Evolutionary conservation across 2,797 vertebrate genomes (phyloP).

Genomic region (Pelochelys cantorii): DNA sequence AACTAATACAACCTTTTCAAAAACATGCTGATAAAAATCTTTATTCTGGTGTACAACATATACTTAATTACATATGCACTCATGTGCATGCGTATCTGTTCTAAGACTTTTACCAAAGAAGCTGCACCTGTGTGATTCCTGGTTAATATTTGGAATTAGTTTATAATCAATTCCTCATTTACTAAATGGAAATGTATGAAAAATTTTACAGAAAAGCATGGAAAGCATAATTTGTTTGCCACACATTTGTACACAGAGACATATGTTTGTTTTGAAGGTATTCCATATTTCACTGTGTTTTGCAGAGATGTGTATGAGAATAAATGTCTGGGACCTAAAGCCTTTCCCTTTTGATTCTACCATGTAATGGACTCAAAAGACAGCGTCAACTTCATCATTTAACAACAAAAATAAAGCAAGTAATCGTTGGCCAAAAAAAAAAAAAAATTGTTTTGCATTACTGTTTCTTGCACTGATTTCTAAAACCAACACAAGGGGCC

Average conservation of each 20-base stretch:
- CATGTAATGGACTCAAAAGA: conserved; percentile 53
- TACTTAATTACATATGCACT: not conserved
- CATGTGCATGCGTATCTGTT: not conserved
- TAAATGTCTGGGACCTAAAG: not conserved
- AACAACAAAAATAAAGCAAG: conserved; percentile 23
- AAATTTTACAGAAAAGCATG: conserved; percentile 27
- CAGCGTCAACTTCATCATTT: conserved; percentile 9
- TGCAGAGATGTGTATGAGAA: conserved; percentile 41
- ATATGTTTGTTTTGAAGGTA: conserved; percentile 12
- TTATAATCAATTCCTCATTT: not conserved
- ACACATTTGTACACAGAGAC: not conserved
- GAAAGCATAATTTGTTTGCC: conserved; percentile 2
- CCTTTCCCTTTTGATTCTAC: conserved; percentile 66
- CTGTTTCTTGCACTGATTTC: conserved; percentile 56
- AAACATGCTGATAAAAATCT: not conserved
- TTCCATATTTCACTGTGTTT: not conserved
- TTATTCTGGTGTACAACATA: not conserved
- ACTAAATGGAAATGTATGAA: not conserved
- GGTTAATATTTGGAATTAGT: not conserved
- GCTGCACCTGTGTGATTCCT: not conserved
- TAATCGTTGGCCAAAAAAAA: conserved; percentile 39
- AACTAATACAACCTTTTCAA: conserved; percentile 15
- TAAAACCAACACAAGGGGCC: conserved; percentile 70
- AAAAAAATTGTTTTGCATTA: conserved; percentile 32
- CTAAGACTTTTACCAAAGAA: conserved; percentile 8